These are phyloP conservation scores for Erynnis tages DNA, from an alignment of 2,888 invertebrate genomes.

Conservation along the genomic window DNA sequence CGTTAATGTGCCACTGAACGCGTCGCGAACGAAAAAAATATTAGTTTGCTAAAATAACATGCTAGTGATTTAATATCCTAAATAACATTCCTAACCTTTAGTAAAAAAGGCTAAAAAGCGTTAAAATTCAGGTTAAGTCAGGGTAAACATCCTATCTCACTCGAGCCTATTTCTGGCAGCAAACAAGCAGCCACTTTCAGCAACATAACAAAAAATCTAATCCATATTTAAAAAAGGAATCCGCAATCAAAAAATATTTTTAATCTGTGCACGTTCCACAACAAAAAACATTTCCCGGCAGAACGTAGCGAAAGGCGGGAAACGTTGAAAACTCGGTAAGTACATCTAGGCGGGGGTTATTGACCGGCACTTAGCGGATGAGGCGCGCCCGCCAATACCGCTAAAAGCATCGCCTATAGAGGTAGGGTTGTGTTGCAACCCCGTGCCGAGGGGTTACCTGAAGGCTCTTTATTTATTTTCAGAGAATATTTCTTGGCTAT, in stretches of 20 bases:
- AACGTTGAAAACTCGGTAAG: conserved; percentile 38
- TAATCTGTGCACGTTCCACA: conserved; percentile 4
- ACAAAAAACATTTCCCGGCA: conserved; percentile 17
- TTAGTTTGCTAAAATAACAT: too few relatives aligned
- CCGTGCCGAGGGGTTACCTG: conserved; percentile 27
- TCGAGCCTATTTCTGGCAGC: too few relatives aligned
- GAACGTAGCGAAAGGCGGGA: conserved; percentile 25
- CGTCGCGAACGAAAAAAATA: too few relatives aligned
- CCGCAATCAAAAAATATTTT: neutral
- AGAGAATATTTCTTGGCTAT: conserved; percentile 7
- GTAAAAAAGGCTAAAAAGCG: too few relatives aligned
- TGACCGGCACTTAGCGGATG: conserved; percentile 56
- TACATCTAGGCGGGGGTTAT: conserved; percentile 51
- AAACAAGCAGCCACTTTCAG: too few relatives aligned
- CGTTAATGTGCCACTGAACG: too few relatives aligned
- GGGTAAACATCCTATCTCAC: too few relatives aligned
- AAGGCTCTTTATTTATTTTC: conserved; percentile 30
- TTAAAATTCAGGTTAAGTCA: too few relatives aligned
- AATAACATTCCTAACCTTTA: too few relatives aligned
- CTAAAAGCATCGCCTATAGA: conserved; percentile 62
- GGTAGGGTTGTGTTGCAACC: conserved; percentile 22
- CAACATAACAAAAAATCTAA: neutral
- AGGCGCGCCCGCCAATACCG: conserved; percentile 55
- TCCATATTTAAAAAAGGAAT: neutral
- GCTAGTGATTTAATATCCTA: too few relatives aligned